Evolutionary conservation across 2,888 invertebrate species (phyloP).

Genomic region (Cheilosia urbana): DNA sequence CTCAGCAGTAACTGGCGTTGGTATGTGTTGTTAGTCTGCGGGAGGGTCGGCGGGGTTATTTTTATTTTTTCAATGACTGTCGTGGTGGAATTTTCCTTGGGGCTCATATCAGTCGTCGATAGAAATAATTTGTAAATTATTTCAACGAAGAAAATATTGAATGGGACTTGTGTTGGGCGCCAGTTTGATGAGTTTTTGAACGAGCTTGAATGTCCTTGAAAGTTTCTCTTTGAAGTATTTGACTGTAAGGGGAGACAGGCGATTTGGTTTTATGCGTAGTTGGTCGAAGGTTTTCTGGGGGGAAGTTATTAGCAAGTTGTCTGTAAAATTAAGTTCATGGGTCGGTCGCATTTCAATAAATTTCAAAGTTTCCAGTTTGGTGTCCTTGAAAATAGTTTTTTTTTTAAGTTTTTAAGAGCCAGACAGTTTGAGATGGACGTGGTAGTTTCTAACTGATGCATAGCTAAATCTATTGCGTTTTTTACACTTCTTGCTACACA

Average conservation of each 20-base stretch:
- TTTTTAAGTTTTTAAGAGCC: too few relatives aligned
- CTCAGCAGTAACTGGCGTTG: constrained; percentile 18
- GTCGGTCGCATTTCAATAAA: too few relatives aligned
- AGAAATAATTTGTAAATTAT: neutral
- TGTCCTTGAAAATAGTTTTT: too few relatives aligned
- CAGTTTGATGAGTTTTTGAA: neutral
- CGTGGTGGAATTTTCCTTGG: neutral
- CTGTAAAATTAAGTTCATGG: too few relatives aligned
- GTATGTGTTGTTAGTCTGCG: neutral
- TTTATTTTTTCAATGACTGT: neutral
- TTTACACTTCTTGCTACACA: too few relatives aligned
- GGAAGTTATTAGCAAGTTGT: too few relatives aligned
- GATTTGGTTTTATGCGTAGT: neutral
- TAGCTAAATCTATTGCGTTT: too few relatives aligned
- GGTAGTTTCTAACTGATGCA: too few relatives aligned
- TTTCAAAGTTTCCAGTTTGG: too few relatives aligned
- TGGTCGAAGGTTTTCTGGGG: too few relatives aligned
- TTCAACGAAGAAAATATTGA: neutral
- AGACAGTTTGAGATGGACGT: too few relatives aligned
- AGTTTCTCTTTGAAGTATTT: neutral
- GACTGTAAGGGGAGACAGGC: neutral
- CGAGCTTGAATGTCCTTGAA: neutral
- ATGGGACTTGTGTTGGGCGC: neutral
- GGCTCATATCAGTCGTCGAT: neutral
- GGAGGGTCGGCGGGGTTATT: neutral